Base-by-base conservation (phyloP, 2,797 vertebrate species). In the Euphonia xanthogaster region DNA sequence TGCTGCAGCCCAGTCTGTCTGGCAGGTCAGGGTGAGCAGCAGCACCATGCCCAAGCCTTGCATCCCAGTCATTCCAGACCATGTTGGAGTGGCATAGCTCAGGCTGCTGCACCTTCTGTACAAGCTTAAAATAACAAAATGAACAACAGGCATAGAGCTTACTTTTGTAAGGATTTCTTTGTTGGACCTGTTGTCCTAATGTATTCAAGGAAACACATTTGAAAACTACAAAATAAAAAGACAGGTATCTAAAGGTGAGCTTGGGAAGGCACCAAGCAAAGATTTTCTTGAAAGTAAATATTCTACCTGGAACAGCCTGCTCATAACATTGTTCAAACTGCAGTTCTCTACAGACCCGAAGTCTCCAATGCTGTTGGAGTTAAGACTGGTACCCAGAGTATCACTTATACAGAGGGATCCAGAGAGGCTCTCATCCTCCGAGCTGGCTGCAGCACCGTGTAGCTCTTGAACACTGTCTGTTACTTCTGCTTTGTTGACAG, bases 161-260 rank as follows among this genome's bases (percentile, higher is more conserved):
- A 54, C 23, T 91, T 93, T 62, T 73, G 5, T 62, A 89, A 91
- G 2, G 1, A 57, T 73, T 89, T 88, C 42, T 93, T 88, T 88
- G 51, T 62, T 92, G 23, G 60, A 80, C 37, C 31, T 14, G 13
- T 54, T n/a, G 2, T 27, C 81, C 48, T 45, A 65, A 67, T 42
- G 50, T 27, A 85, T 71, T 80, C 37, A 73, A 4, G 6, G 33
- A 66, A 86, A 51, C 31, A 60, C 13, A n/a, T 47, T 45, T 81
- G 54, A 88, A 91, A 90, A 83, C 15, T 54, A 77, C 45, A 65
- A 90, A 79, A 85, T 61, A 85, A 94, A 68, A 50, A 42, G 10
- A 48, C 22, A 24, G 13, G 6, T 60, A 80, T 63, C 18, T 57
- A 31, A 71, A 71, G 33, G 28, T 33, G 67, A 78, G 60, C 47